Evolutionary conservation across 1,140 invertebrate genomes (phyloP).

Genomic region (Psix sp.): DNA sequence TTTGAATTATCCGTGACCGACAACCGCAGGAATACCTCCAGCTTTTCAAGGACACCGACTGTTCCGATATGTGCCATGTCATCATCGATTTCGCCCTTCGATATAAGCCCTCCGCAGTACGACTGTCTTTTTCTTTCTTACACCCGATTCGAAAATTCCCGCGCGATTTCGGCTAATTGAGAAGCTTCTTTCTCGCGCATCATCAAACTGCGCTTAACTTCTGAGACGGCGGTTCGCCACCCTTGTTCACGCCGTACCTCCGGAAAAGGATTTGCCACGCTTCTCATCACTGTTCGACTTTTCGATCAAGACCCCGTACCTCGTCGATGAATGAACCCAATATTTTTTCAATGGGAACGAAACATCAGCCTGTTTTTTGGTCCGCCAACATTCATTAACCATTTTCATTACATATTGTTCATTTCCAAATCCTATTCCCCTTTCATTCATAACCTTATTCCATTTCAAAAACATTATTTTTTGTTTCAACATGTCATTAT

Average conservation of each 20-base stretch:
- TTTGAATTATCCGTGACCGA: constrained; percentile 73
- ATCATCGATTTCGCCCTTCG: constrained; percentile 66
- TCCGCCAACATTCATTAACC: not conserved
- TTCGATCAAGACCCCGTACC: constrained; percentile 31
- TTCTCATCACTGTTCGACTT: constrained; percentile 55
- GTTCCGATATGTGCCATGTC: constrained; percentile 69
- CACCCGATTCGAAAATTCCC: not conserved
- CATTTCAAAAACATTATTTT: no score
- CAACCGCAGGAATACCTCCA: constrained; percentile 68
- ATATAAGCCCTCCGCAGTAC: constrained; percentile 11
- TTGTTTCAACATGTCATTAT: no score
- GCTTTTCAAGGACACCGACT: constrained; percentile 69
- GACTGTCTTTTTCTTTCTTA: constrained; percentile 25
- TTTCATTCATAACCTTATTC: no score
- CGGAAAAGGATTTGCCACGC: constrained; percentile 63
- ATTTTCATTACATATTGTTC: not conserved
- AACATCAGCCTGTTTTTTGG: constrained; percentile 2
- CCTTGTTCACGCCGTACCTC: constrained; percentile 52
- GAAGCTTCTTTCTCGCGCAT: constrained; percentile 48
- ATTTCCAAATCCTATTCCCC: no score
- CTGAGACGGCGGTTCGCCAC: constrained; percentile 45
- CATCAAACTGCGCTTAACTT: constrained; percentile 50
- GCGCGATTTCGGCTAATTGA: constrained; percentile 33
- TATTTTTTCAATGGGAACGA: constrained; percentile 58
- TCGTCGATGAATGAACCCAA: constrained; percentile 39